Conservation (phyloP, 2,797 vertebrate genomes). For the Dicrostonyx torquatus region DNA sequence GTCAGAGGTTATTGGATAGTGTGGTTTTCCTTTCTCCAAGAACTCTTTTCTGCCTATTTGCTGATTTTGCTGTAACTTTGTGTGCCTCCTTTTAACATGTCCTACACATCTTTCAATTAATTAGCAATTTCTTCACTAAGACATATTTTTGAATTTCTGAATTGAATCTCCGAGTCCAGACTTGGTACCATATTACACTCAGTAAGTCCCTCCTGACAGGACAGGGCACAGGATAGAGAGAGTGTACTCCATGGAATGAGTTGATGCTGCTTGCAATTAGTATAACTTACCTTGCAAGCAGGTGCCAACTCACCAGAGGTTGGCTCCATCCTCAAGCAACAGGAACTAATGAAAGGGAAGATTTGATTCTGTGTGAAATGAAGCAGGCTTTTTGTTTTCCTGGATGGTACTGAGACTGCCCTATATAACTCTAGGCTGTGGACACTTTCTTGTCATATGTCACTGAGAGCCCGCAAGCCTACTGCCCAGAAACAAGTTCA, state of each 20-base stretch:
- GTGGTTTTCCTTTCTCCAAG: slow-evolving; percentile 27
- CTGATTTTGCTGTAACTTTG: slow-evolving; percentile 37
- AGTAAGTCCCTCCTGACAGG: neutral
- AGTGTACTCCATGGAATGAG: neutral
- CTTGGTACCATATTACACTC: neutral
- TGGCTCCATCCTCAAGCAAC: neutral
- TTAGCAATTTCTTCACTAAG: slow-evolving; percentile 11
- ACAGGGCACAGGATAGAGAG: neutral
- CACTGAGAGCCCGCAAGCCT: slow-evolving; percentile 10
- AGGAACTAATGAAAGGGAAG: neutral
- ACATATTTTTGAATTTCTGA: slow-evolving; percentile 1
- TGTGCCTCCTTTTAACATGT: slow-evolving; percentile 25
- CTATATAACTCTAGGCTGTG: neutral
- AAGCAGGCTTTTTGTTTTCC: neutral
- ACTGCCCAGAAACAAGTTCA: neutral
- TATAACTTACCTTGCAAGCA: neutral
- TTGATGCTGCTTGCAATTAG: neutral
- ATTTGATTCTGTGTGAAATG: neutral
- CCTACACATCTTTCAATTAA: slow-evolving; percentile 1
- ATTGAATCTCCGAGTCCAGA: neutral
- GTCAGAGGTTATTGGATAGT: neutral
- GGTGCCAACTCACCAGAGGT: neutral
- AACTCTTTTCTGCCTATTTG: neutral
- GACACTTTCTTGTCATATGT: neutral
- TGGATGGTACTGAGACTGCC: neutral